Conservation (phyloP, 2,797 vertebrate genomes). For the Aulostomus chinensis region DNA sequence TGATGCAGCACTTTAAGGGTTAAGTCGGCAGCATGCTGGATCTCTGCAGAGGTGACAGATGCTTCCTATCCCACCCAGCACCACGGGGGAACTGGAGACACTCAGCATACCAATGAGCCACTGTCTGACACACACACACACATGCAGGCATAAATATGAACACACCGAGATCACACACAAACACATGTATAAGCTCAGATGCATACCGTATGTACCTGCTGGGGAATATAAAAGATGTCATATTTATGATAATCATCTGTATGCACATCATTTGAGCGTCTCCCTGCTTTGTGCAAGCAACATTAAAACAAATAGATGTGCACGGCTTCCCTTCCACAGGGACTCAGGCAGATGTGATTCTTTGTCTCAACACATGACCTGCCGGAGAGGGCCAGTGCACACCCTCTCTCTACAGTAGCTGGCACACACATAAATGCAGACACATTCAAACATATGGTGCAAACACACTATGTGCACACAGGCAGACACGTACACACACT, state of each 20-base stretch:
- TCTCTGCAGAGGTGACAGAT: constrained; percentile 87
- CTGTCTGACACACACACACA: constrained; percentile 56
- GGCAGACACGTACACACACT: constrained; percentile 39
- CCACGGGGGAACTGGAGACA: constrained; percentile 86
- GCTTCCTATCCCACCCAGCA: constrained; percentile 87
- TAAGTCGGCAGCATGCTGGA: constrained; percentile 74
- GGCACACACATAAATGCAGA: constrained; percentile 11
- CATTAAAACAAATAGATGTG: constrained; percentile 55
- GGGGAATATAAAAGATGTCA: constrained; percentile 54
- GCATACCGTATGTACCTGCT: constrained; percentile 42
- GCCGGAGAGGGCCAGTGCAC: constrained; percentile 52
- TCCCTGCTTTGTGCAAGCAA: constrained; percentile 36
- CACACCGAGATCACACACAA: constrained; percentile 29
- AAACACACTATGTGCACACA: constrained; percentile 55
- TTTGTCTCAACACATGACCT: constrained; percentile 71
- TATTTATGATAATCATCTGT: constrained; percentile 65
- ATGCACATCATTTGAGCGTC: constrained; percentile 45
- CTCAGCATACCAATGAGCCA: constrained; percentile 90
- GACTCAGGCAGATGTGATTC: constrained; percentile 64
- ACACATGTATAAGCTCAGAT: constrained; percentile 33
- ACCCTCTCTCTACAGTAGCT: constrained; percentile 15
- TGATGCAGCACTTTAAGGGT: constrained; percentile 68
- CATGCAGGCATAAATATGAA: constrained; percentile 55
- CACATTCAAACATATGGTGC: constrained; percentile 61
- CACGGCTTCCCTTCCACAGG: constrained; percentile 41